These are phyloP conservation scores for Bombus balteatus DNA, from an alignment of 1,140 invertebrate species.

Conservation along the genomic window DNA sequence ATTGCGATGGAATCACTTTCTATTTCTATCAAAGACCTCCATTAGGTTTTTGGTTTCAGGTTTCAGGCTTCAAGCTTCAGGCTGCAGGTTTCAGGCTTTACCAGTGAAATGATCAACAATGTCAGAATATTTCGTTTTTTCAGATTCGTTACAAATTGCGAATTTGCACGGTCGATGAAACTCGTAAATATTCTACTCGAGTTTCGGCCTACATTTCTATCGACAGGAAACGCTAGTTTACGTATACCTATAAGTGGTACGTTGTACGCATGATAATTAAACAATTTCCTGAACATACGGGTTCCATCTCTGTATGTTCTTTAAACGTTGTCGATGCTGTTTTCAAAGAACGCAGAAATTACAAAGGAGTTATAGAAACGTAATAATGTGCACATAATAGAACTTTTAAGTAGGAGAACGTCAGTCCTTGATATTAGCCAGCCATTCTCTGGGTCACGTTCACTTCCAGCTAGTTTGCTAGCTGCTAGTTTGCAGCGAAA, in stretches of 20 bases:
- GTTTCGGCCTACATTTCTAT: slow-evolving; percentile 44
- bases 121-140: no score
- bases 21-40: no score
- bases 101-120: no score
- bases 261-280: slow-evolving; percentile 46
- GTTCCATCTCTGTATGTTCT: neutral
- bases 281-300: slow-evolving; percentile 25
- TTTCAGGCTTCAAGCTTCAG: no score
- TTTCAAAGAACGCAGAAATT: neutral
- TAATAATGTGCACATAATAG: slow-evolving; percentile 81
- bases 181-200: slow-evolving; percentile 29
- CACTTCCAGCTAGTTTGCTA: slow-evolving; percentile 51
- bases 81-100: fast-evolving
- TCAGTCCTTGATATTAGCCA: slow-evolving; percentile 92
- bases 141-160: neutral
- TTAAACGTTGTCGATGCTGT: neutral
- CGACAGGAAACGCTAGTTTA: neutral
- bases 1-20: no score
- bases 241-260: neutral
- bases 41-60: no score
- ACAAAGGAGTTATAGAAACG: neutral
- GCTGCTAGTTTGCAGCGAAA: slow-evolving; percentile 50
- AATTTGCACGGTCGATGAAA: neutral
- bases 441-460: slow-evolving; percentile 78
- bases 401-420: slow-evolving; percentile 87